Conservation (phyloP, 2,113 vertebrate genomes). For the Eonycteris spelaea region DNA sequence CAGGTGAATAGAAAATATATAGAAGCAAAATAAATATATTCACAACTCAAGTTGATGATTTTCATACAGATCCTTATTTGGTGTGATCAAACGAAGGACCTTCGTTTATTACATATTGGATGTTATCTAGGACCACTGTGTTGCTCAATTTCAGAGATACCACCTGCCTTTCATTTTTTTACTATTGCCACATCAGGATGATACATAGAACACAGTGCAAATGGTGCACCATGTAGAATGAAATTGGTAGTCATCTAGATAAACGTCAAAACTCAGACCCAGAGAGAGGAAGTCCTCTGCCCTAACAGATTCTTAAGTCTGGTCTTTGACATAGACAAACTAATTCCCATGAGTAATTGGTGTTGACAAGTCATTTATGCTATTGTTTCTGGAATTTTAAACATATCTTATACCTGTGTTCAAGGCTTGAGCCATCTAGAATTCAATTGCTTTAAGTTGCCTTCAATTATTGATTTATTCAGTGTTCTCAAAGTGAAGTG, state of each 20-base stretch:
- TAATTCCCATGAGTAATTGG: neutral
- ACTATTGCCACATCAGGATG: neutral
- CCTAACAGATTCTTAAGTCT: neutral
- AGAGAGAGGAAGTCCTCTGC: neutral
- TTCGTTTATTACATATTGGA: neutral
- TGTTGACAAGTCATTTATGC: neutral
- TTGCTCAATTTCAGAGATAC: neutral
- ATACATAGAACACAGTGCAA: neutral
- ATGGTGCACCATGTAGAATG: neutral
- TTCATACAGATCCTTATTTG: neutral
- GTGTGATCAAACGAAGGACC: neutral
- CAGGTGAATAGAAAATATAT: neutral
- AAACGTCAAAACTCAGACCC: neutral
- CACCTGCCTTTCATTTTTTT: neutral
- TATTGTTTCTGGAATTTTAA: neutral
- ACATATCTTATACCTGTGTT: neutral
- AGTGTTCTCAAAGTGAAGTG: neutral
- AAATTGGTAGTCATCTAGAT: constrained; percentile 18
- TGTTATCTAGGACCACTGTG: neutral
- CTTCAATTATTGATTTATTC: neutral
- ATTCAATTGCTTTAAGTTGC: neutral
- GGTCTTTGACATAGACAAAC: neutral
- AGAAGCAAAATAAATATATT: constrained; percentile 18
- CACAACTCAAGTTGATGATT: neutral
- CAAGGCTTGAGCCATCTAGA: neutral